Evolutionary conservation across 2,797 vertebrate species (phyloP).

Genomic region (Tenualosa thibaudeaui): DNA sequence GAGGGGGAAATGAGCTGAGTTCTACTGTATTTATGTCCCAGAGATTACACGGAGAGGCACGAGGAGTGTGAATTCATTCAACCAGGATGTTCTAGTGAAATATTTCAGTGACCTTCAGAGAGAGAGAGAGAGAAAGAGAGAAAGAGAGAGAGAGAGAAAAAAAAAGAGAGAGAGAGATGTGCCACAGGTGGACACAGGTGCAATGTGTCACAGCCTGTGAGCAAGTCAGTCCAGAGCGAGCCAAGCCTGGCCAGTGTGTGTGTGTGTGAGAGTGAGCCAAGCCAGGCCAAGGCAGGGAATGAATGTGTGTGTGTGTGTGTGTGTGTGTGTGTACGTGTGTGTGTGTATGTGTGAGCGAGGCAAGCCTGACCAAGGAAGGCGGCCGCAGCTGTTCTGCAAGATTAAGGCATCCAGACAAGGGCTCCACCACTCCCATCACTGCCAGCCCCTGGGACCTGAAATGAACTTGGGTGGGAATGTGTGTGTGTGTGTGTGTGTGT

Average conservation of each 20-base stretch:
- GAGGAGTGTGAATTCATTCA: too few relatives aligned
- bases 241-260: neutral
- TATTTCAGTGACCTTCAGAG: neutral
- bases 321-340: too few relatives aligned
- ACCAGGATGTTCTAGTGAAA: neutral
- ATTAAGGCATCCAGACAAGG: neutral
- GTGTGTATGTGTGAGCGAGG: too few relatives aligned
- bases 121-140: neutral
- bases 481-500: neutral
- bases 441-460: neutral
- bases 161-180: neutral
- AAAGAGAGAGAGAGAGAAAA: too few relatives aligned
- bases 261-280: neutral
- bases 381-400: neutral
- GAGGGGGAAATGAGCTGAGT: neutral
- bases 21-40: neutral
- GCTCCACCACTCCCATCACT: neutral
- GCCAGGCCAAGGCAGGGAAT: neutral
- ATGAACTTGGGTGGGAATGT: neutral
- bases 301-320: too few relatives aligned
- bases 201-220: neutral
- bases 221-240: neutral
- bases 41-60: neutral
- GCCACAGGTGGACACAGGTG: conserved; percentile 8
- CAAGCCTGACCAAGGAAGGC: neutral